Evolutionary conservation across 2,888 invertebrate species (phyloP), one percentile per base, ranked within the genome.

Genomic region (Mythimna pallens): DNA sequence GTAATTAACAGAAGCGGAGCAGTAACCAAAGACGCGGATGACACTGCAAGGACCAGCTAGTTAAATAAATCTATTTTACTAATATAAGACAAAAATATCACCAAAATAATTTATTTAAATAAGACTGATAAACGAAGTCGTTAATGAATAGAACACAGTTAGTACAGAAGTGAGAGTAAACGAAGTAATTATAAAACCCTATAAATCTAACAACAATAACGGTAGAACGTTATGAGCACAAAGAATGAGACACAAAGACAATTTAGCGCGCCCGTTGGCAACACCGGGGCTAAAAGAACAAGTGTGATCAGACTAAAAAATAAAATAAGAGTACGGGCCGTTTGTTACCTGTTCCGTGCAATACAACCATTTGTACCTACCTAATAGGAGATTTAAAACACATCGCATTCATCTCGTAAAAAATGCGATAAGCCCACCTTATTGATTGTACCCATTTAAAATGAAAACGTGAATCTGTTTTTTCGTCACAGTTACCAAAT

Each of bases 381-480:
- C 89, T 89, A 88, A 86, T 87, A 88, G 92, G 91, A 92, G 92
- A 94, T 94, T 95, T 93, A 92, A 94, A 94, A 94, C 92, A 92
- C 91, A 92, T 92, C 88, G 87, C 89, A 92, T 94, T 91, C 89
- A 92, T 94, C 93, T 93, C 92, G 90, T 92, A 80, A 94, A 93
- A 89, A 93, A 94, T 90, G 92, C 92, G 92, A 93, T 93, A 94
- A 94, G 91, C 93, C 89, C 81, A 86, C 90, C 89, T 92, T 94
- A 94, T 95, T 94, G 94, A 94, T 94, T 93, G 93, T 93, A 85
- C 85, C 92, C 90, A 92, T 94, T 94, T 93, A 93, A 94, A 94
- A 93, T 93, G 92, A 93, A 93, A 92, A 91, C 89, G 91, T 87
- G 87, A 89, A 92, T 93, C 92, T 90, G 92, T 91, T 89, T 89